These are phyloP conservation scores for Seladonia tumulorum DNA, from an alignment of 2,888 invertebrate species.

Conservation along the genomic window DNA sequence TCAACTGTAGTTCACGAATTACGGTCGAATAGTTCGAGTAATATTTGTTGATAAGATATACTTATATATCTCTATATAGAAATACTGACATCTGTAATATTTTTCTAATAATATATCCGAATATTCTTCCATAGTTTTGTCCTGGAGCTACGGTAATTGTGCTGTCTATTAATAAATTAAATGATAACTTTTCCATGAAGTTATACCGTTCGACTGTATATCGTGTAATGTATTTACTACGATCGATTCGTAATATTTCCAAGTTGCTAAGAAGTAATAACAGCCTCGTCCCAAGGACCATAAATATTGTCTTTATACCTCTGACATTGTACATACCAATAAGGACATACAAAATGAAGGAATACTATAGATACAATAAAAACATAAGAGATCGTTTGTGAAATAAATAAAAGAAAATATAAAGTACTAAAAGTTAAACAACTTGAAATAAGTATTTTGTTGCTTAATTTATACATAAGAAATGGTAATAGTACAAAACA, in stretches of 20 bases:
- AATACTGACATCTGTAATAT: slow-evolving; percentile 5
- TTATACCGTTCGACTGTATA: neutral
- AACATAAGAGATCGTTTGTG: slow-evolving; percentile 86
- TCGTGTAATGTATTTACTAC: neutral
- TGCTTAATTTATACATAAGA: slow-evolving; percentile 88
- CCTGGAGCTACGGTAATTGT: slow-evolving; percentile 9
- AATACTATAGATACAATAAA: slow-evolving; percentile 87
- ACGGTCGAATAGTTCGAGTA: slow-evolving; percentile 1
- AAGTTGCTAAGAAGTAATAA: slow-evolving; percentile 79
- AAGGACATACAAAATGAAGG: slow-evolving; percentile 90
- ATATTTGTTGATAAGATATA: slow-evolving; percentile 5
- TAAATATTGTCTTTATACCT: slow-evolving; percentile 95
- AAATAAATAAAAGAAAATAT: slow-evolving; percentile 86
- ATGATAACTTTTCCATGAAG: neutral
- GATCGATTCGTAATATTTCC: neutral
- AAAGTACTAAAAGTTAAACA: slow-evolving; percentile 85
- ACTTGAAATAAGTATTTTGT: slow-evolving; percentile 86
- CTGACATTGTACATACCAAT: slow-evolving; percentile 91
- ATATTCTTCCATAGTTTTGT: slow-evolving; percentile 30
- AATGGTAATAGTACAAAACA: slow-evolving; percentile 96
- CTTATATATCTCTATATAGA: neutral
- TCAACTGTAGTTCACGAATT: neutral
- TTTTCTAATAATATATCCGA: slow-evolving; percentile 30
- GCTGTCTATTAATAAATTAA: slow-evolving; percentile 38
- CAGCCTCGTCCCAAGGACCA: slow-evolving; percentile 99